Evolutionary conservation across 1,140 invertebrate genomes (phyloP).

Genomic region (Acromyrmex echinatior): DNA sequence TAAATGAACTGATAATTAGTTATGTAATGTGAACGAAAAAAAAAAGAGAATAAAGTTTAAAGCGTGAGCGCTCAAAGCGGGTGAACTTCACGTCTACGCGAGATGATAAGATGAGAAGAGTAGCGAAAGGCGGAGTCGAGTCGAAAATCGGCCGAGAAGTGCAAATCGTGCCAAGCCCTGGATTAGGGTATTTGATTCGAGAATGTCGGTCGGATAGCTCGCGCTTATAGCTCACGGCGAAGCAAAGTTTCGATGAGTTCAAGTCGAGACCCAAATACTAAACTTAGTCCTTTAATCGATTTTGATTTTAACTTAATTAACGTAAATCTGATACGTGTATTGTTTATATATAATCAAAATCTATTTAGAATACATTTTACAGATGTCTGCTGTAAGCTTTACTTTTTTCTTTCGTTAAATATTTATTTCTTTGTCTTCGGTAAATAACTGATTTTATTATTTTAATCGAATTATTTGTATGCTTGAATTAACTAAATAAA

Average conservation of each 20-base stretch:
- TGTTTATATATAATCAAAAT: not conserved
- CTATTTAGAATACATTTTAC: not conserved
- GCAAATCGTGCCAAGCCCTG: too few relatives aligned
- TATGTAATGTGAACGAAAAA: too few relatives aligned
- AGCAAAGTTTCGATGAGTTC: not conserved
- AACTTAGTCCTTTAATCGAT: slow-evolving; percentile 6
- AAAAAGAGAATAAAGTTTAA: too few relatives aligned
- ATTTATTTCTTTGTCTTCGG: not conserved
- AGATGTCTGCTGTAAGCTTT: not conserved
- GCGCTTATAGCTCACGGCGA: not conserved
- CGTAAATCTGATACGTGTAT: not conserved
- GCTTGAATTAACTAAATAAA: too few relatives aligned
- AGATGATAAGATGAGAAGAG: too few relatives aligned
- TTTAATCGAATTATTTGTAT: too few relatives aligned
- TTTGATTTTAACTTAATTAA: slow-evolving; percentile 29
- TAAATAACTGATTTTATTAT: too few relatives aligned
- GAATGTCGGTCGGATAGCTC: slow-evolving; percentile 14
- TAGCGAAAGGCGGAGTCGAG: too few relatives aligned
- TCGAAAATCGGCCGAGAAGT: too few relatives aligned
- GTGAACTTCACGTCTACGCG: too few relatives aligned
- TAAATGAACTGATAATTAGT: too few relatives aligned
- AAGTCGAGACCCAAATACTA: not conserved
- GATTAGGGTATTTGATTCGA: not conserved
- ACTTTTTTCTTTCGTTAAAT: not conserved
- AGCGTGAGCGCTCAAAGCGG: too few relatives aligned